Evolutionary conservation across 2,113 vertebrate species (phyloP).

Genomic region (Thalassarche chlororhynchos): DNA sequence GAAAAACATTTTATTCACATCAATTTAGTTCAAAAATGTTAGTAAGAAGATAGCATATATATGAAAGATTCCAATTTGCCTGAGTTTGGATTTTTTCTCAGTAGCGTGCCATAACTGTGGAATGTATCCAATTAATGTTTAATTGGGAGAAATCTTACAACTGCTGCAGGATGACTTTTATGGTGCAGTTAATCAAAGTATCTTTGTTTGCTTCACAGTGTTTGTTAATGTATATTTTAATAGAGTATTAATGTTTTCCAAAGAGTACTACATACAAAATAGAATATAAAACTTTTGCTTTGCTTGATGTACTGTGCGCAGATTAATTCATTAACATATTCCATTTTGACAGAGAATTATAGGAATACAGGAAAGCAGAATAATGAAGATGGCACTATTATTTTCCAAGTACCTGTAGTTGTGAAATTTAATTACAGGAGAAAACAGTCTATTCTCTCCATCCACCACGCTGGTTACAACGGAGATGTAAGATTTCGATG

Average conservation of each 20-base stretch:
- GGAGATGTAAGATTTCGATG: not conserved
- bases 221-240: conserved; percentile 16
- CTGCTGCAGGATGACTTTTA: not conserved
- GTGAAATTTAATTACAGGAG: not conserved
- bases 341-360: not conserved
- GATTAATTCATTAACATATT: not conserved
- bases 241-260: not conserved
- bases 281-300: not conserved
- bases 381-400: not conserved
- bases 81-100: not conserved
- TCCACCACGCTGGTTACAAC: not conserved
- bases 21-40: not conserved
- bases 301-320: not conserved
- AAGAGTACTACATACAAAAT: not conserved
- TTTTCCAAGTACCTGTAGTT: not conserved
- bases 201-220: conserved; percentile 7
- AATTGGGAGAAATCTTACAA: not conserved
- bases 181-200: not conserved
- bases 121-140: not conserved
- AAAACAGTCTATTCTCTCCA: not conserved
- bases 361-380: not conserved
- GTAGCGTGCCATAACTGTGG: not conserved
- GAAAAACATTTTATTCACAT: not conserved
- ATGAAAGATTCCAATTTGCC: not conserved
- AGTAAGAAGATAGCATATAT: not conserved